phyloP scores from a whole-genome alignment of 92 coral and sea anemone genomes.

The Parazoanthus atlanticus region DNA sequence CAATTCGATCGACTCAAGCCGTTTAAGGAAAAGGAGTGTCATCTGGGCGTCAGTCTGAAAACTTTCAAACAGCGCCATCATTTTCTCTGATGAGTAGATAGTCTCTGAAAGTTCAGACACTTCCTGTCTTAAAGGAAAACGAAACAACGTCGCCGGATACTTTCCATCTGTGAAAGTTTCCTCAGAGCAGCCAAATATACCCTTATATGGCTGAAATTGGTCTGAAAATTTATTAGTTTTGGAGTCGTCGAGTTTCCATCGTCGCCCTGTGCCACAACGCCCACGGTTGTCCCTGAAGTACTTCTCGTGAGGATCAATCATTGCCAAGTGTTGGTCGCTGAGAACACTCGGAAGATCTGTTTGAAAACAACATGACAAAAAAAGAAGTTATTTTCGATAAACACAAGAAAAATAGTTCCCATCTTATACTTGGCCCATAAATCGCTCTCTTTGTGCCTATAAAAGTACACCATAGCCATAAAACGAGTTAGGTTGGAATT shows the following conservation, averaged over 20 bases:
- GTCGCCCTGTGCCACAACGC: conserved; percentile 61
- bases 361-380: neutral
- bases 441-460: neutral
- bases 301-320: conserved; percentile 92
- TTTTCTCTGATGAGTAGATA: conserved; percentile 67
- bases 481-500: too few relatives aligned
- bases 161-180: conserved; percentile 45
- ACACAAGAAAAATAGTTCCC: neutral
- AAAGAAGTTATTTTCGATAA: neutral
- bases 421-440: neutral
- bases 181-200: conserved; percentile 56
- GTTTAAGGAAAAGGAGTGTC: conserved; percentile 69
- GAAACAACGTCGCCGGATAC: conserved; percentile 77
- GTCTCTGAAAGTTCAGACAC: conserved; percentile 68
- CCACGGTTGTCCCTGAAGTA: conserved; percentile 61
- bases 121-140: conserved; percentile 71
- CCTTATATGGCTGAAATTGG: conserved; percentile 79
- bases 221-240: conserved; percentile 47
- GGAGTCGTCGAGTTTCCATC: conserved; percentile 45
- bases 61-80: conserved; percentile 60
- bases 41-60: conserved; percentile 68
- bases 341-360: conserved; percentile 88
- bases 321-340: conserved; percentile 70
- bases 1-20: conserved; percentile 64
- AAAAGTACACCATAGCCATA: too few relatives aligned